Base-by-base conservation (phyloP, 2,113 vertebrate genomes). In the Mixornis gularis region DNA sequence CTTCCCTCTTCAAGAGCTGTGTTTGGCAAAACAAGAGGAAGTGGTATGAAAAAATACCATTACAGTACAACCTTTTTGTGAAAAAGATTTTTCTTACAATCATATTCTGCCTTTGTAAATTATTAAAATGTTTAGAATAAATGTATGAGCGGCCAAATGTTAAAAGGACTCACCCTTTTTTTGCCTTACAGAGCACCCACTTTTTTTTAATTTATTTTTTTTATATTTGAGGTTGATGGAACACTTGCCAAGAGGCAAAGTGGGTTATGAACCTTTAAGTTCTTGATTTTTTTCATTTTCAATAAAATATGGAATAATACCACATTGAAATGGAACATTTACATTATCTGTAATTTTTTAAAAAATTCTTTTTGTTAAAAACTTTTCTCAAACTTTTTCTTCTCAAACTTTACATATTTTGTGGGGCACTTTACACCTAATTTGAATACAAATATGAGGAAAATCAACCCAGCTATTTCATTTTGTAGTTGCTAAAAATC, bases 141-240 rank as follows among this genome's bases (percentile, higher is more conserved):
- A 17, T 72, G 53, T 16, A 36, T 40, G 12, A 85, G 6, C 13
- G 73, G 13, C 5, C 32, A 69, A 64, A 43, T 52, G 7, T 60
- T 68, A 36, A 76, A 93, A 79, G 22, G 3, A 3, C 27, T 81
- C 8, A 34, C 66, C 34, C 24, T 49, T 20, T 53, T 81, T 59
- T 76, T 76, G 5, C 18, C 17, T 60, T 63, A 66, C 41, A 71
- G 60, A 9, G 0, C 1, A 6, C 2, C 1, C 6, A 11, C 9
- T 25, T 60, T 8, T 65, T 26, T 60, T 70, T n/a, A n/a, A n/a
- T n/a, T n/a, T n/a, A 8, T 38, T 16, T 69, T 30, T 26, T 64
- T 70, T 30, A 32, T 38, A 73, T 56, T 66, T 79, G 36, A 72
- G 13, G 12, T 20, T 65, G 49, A 81, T 17, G 17, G 21, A 76